phyloP scores from a whole-genome alignment of 2,113 vertebrate genomes.

The Colossoma macropomum region DNA sequence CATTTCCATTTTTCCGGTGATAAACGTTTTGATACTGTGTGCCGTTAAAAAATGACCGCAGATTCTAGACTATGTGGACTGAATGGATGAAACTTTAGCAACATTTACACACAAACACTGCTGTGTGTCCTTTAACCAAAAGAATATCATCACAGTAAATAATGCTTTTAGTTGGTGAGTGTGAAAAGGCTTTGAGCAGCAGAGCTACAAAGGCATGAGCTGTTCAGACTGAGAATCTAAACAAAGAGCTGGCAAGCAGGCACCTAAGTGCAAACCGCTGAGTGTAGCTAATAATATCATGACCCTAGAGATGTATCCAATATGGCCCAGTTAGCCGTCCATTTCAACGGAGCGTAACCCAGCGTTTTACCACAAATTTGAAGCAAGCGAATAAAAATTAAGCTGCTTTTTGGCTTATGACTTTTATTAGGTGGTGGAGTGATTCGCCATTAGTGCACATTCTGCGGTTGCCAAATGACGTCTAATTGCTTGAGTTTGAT shows the following conservation, averaged over 20 bases:
- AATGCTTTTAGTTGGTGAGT: neutral
- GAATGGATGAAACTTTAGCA: no score
- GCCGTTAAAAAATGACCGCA: no score
- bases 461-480: neutral
- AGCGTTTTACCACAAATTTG: neutral
- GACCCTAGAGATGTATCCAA: neutral
- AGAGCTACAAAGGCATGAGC: neutral
- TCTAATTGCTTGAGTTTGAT: slow-evolving; percentile 5
- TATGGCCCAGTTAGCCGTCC: neutral
- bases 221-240: neutral
- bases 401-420: neutral
- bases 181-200: neutral
- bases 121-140: neutral
- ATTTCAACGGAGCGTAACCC: neutral
- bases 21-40: no score
- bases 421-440: neutral
- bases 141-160: neutral
- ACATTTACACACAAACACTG: no score
- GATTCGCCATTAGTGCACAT: neutral
- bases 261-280: neutral
- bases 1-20: no score
- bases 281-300: neutral
- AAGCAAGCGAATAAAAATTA: neutral
- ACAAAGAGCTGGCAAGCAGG: neutral
- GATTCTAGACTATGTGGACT: no score